Percentiles rank a stretch among this genome's conserved stretches.
Conservation (phyloP, 2,113 vertebrate species). For the Pollimyrus isidori region DNA sequence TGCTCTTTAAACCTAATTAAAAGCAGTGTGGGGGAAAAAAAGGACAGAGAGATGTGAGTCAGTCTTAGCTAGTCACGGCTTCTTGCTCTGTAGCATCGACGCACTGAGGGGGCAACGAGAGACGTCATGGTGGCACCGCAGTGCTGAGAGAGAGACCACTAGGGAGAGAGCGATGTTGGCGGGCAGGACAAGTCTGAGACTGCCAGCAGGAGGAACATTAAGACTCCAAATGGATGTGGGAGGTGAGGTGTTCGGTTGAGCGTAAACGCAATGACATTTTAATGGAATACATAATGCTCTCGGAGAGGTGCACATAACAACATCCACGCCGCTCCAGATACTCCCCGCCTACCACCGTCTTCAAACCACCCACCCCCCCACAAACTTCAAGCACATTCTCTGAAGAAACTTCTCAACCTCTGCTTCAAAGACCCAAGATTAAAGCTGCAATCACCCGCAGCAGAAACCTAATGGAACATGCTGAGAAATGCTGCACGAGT, state of each 20-base stretch:
- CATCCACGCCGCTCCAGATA: neutral
- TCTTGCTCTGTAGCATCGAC: neutral
- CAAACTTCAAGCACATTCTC: neutral
- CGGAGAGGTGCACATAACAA: neutral
- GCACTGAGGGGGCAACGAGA: neutral
- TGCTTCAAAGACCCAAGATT: neutral
- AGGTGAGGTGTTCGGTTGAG: slow-evolving; percentile 28
- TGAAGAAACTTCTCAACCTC: neutral
- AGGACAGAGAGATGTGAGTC: neutral
- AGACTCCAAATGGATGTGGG: slow-evolving; percentile 24
- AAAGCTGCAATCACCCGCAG: neutral
- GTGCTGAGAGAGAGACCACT: neutral
- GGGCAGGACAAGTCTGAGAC: neutral
- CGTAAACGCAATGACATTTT: slow-evolving; percentile 29
- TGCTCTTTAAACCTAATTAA: slow-evolving; percentile 4
- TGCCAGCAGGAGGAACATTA: slow-evolving; percentile 5
- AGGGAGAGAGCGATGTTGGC: slow-evolving; percentile 7
- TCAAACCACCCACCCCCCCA: neutral
- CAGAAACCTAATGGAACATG: neutral
- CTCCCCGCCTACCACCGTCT: neutral
- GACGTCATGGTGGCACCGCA: neutral
- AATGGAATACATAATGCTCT: slow-evolving; percentile 29
- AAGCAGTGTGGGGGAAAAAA: neutral
- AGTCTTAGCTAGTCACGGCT: neutral
- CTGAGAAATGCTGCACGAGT: neutral